These are phyloP conservation scores for Sandelia bainsii DNA, from an alignment of 2,797 vertebrate species.

Conservation along the genomic window DNA sequence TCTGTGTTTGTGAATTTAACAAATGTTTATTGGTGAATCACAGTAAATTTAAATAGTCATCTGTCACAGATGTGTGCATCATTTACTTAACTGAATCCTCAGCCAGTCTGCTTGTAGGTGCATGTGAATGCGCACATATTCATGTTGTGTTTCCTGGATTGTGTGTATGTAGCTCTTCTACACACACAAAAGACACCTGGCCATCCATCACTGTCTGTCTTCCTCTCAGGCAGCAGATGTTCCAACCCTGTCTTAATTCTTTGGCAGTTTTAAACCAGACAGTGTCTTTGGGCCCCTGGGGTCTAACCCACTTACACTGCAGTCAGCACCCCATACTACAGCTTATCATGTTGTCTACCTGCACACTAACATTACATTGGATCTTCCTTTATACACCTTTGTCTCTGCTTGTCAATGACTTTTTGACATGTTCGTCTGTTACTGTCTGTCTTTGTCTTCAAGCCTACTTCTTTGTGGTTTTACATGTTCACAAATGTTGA, in stretches of 20 bases:
- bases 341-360: slow-evolving; percentile 52
- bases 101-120: slow-evolving; percentile 26
- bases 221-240: slow-evolving; percentile 82
- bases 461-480: not conserved
- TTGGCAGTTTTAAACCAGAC: slow-evolving; percentile 82
- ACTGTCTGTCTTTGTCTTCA: slow-evolving; percentile 7
- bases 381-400: not conserved
- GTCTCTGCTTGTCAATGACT: slow-evolving; percentile 7
- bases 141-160: slow-evolving; percentile 40
- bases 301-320: slow-evolving; percentile 77
- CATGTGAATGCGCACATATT: slow-evolving; percentile 21
- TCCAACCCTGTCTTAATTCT: slow-evolving; percentile 84
- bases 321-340: slow-evolving; percentile 54
- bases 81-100: slow-evolving; percentile 58
- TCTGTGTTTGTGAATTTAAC: slow-evolving; percentile 23
- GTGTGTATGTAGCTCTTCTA: slow-evolving; percentile 24
- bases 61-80: slow-evolving; percentile 58
- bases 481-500: not conserved
- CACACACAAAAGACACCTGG: slow-evolving; percentile 78
- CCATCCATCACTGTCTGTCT: slow-evolving; percentile 83
- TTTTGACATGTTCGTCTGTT: slow-evolving; percentile 15
- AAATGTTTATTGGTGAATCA: slow-evolving; percentile 31
- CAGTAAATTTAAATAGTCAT: slow-evolving; percentile 54
- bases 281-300: slow-evolving; percentile 74
- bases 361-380: slow-evolving; percentile 41